Conservation (phyloP, 2,797 vertebrate genomes). For the Rhinoraja longicauda region DNA sequence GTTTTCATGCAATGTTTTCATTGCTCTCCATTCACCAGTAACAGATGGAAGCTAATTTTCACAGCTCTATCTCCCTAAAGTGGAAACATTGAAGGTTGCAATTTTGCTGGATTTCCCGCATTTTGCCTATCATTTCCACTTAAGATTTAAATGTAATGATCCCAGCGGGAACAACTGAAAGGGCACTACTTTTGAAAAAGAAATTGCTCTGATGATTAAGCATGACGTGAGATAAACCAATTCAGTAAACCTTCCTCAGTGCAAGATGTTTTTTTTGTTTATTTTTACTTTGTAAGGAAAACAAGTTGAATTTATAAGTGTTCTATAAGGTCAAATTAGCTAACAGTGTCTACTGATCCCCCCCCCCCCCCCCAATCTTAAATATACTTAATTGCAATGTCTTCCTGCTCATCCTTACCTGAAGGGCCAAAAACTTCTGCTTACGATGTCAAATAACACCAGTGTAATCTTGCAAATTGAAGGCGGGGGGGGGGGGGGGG, state of each 20-base stretch:
- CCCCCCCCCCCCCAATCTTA: no score
- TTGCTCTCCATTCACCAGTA: neutral
- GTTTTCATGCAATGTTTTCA: neutral
- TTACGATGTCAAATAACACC: neutral
- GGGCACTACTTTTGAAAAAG: neutral
- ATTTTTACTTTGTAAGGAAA: no score
- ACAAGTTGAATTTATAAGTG: no score
- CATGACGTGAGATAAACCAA: neutral
- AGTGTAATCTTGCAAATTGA: neutral
- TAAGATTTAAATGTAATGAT: neutral
- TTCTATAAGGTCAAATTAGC: no score
- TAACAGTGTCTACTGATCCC: no score
- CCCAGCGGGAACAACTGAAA: neutral
- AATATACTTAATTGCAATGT: neutral
- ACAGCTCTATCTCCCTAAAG: neutral
- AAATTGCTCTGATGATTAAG: neutral
- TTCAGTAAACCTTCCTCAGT: neutral
- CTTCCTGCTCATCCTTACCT: neutral
- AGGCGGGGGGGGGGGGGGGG: neutral
- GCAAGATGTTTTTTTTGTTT: no score
- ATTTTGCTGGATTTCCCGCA: neutral
- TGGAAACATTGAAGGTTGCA: neutral
- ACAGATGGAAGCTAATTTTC: neutral
- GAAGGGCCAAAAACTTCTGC: neutral
- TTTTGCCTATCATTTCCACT: neutral